A percentile compares a stretch with the other conserved stretches of the same genome.
These are phyloP conservation scores for Hozukius guyotensis DNA, from an alignment of 2,797 vertebrate genomes.

Conservation along the genomic window DNA sequence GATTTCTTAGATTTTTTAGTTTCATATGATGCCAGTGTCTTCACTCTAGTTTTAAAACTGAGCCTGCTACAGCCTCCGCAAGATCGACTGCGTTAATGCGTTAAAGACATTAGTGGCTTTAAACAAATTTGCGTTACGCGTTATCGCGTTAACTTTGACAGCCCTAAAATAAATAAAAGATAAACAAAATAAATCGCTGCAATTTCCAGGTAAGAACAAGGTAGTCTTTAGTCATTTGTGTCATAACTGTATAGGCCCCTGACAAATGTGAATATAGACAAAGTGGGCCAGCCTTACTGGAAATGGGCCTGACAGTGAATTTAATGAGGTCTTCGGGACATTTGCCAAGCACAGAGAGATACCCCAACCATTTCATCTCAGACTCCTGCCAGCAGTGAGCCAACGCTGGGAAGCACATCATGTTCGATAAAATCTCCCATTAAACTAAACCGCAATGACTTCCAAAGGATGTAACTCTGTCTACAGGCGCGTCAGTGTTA, in stretches of 20 bases:
- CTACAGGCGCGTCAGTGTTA: neutral
- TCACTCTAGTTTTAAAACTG: no score
- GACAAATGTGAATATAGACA: conserved; percentile 4
- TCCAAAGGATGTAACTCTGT: conserved; percentile 6
- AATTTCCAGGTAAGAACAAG: conserved; percentile 2
- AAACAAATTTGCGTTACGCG: no score
- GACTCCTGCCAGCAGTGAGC: conserved; percentile 43
- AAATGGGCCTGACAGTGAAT: conserved; percentile 38
- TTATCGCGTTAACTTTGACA: no score
- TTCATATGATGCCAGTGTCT: no score
- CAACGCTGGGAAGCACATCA: conserved; percentile 44
- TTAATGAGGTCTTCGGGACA: conserved; percentile 58
- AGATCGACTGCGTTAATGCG: no score
- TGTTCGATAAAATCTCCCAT: conserved; percentile 55
- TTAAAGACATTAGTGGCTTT: no score
- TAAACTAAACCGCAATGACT: conserved; percentile 29
- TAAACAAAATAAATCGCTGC: neutral
- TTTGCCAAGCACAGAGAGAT: conserved; percentile 45
- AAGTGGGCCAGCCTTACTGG: conserved; percentile 16
- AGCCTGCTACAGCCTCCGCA: no score
- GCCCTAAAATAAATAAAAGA: neutral
- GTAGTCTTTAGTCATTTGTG: neutral
- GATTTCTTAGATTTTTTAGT: no score
- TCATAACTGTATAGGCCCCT: neutral
- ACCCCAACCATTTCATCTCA: conserved; percentile 44